Conservation (phyloP, 2,888 invertebrate genomes). For the Rhagonycha fulva region DNA sequence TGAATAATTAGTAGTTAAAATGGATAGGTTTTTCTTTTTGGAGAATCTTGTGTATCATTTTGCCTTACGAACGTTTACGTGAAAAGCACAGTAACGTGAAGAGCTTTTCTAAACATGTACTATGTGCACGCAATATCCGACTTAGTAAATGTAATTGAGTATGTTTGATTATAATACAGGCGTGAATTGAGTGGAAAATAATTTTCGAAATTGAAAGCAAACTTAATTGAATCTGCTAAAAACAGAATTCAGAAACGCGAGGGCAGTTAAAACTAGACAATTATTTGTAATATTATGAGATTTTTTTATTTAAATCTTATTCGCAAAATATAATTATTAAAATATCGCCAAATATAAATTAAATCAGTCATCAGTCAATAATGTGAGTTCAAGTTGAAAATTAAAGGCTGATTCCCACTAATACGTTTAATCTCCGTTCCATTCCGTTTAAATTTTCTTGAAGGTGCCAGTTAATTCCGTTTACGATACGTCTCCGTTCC, state of each 20-base stretch:
- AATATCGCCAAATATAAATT: background rate
- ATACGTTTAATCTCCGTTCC: too few relatives aligned
- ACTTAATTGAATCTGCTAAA: conserved; percentile 37
- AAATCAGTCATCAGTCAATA: too few relatives aligned
- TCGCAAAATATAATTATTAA: background rate
- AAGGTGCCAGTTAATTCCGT: too few relatives aligned
- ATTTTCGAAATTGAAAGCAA: conserved; percentile 37
- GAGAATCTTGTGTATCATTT: background rate
- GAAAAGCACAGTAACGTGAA: background rate
- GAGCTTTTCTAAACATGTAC: background rate
- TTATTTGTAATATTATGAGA: background rate
- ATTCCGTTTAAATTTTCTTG: too few relatives aligned
- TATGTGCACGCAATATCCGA: background rate
- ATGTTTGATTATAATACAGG: conserved; percentile 28
- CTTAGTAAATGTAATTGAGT: conserved; percentile 24
- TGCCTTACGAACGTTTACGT: background rate
- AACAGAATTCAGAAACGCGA: conserved; percentile 35
- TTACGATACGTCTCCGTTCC: too few relatives aligned
- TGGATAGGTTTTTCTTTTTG: background rate
- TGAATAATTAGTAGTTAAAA: background rate
- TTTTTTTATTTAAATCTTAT: conserved; percentile 5
- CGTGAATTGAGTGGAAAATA: conserved; percentile 35
- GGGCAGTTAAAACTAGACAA: conserved; percentile 23
- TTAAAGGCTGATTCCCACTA: too few relatives aligned
- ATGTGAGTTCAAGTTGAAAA: too few relatives aligned